Base-by-base conservation (phyloP, 2,888 invertebrate species). In the Ptycholaimellus sp. region DNA sequence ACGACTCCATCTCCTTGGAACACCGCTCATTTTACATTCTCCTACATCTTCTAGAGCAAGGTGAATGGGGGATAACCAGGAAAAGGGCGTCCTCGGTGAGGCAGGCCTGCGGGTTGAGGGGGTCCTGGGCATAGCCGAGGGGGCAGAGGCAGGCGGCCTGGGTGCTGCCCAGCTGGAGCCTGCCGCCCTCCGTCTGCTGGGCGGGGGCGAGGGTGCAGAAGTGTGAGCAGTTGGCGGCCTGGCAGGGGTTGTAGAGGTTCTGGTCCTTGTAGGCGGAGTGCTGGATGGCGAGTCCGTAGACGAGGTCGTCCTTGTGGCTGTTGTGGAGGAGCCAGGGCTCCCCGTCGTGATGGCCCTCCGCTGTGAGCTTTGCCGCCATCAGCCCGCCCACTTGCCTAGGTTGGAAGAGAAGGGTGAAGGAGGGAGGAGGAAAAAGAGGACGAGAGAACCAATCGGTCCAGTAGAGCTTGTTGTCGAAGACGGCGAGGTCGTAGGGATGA, bases 261-360 rank as follows among this genome's bases (percentile, higher is more conserved):
- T 9, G 33, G 19, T 33, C 33, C 23, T 45, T 42, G 31, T 42
- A 43, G 30, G 40, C 40, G n/a, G 47, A 37, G 36, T 49, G 49
- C 18, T 47, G 44, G 36, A 49, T 34, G 27, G 48, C 44, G 14
- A 49, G 21, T 17, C 48, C 46, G 36, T 46, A 47, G 14, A 47
- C 47, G 41, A 44, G 43, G 11, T 41, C 39, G 25, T 39, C 38
- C 44, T 40, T 25, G 36, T 46, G 46, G 16, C 46, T 34, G 36
- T 41, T 36, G 27, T 40, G 42, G 32, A 4, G 46, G 37, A 2
- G 21, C n/a, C n/a, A n/a, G n/a, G n/a, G n/a, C 7, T 6, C 25
- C 7, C 7, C 6, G 7, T 6, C 25, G 25, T 25, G 6, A 13
- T 13, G 25, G 7, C 6, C 25, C 7, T 25, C 25, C 25, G 13